These are phyloP conservation scores for Cataglyphis cursor DNA, from an alignment of 2,888 invertebrate species.

Conservation along the genomic window DNA sequence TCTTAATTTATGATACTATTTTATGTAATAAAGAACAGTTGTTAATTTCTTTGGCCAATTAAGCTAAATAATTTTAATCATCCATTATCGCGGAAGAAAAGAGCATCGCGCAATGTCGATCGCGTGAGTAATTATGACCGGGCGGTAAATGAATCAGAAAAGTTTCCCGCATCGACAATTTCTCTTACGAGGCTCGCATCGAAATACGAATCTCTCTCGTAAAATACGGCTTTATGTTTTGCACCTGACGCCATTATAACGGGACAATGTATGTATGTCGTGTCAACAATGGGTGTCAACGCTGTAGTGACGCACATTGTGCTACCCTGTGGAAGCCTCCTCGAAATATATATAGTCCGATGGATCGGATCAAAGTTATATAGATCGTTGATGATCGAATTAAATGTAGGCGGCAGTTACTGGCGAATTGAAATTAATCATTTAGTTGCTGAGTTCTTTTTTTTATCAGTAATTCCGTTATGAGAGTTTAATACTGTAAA, in stretches of 20 bases:
- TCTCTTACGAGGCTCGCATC: constrained; percentile 16
- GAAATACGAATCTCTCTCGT: constrained; percentile 38
- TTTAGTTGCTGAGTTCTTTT: not conserved
- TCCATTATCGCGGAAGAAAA: not conserved
- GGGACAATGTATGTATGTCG: constrained; percentile 38
- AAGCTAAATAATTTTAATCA: not conserved
- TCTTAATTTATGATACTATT: not conserved
- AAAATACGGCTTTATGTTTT: constrained; percentile 34
- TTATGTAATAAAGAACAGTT: not conserved
- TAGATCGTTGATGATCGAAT: constrained; percentile 22
- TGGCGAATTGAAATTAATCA: constrained; percentile 2
- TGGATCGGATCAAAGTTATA: constrained; percentile 26
- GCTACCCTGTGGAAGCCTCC: constrained; percentile 29
- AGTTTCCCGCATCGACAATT: constrained; percentile 47
- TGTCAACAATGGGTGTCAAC: constrained; percentile 49
- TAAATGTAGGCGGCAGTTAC: not conserved
- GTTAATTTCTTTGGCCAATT: not conserved
- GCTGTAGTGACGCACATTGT: constrained; percentile 41
- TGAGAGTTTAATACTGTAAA: not conserved
- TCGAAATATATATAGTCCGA: constrained; percentile 31
- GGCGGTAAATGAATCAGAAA: constrained; percentile 31
- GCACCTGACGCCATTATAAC: constrained; percentile 24
- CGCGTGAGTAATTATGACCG: constrained; percentile 9
- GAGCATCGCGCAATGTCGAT: constrained; percentile 13
- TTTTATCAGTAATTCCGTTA: not conserved